Evolutionary conservation across 2,888 invertebrate species (phyloP), one percentile per base, ranked within the genome.

Genomic region (Amiota minor): DNA sequence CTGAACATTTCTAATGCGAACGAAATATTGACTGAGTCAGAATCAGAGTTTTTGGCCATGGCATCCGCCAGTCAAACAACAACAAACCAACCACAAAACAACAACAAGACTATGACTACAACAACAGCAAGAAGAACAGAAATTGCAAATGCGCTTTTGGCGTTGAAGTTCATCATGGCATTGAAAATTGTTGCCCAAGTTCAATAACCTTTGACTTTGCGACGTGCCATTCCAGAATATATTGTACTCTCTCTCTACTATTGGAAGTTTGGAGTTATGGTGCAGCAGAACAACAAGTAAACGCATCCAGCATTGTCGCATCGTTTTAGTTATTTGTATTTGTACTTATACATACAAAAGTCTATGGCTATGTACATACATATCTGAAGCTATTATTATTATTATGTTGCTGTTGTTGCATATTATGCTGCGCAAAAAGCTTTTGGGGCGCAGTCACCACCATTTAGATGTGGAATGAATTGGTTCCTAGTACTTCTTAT

Each of bases 201-300:
- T 87, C 88, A 87, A 83, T 73, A 81, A 83, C 88, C 88, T 86
- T 85, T 88, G 88, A 82, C 86, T 86, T 77, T 81, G 78, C 77
- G 72, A 55, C 70, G 70, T 67, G 71, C 18, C 47, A 49, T 64
- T 67, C 20, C 59, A 59, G 59, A 59, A 59, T 20, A 20, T 11
- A n/a, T 18, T 70, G 16, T 12, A 49, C 6, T 47, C 49, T 47
- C 16, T 35, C 53, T 23, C n/a, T 53, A n/a, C 12, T n/a, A 45
- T 45, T 47, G 55, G 55, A 49, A 14, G 47, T 53, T 67, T 55
- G 23, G 16, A 64, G 49, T 59, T 45, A 16, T 50, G 16, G n/a
- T 14, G 18, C 72, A 20, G 70, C 72, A 73, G 67, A 56, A 35
- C 71, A 56, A 74, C 73, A 72, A 23, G 61, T 18, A 64, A 23